phyloP scores from a whole-genome alignment of 2,113 vertebrate genomes.

The Pelecanoides urinatrix region DNA sequence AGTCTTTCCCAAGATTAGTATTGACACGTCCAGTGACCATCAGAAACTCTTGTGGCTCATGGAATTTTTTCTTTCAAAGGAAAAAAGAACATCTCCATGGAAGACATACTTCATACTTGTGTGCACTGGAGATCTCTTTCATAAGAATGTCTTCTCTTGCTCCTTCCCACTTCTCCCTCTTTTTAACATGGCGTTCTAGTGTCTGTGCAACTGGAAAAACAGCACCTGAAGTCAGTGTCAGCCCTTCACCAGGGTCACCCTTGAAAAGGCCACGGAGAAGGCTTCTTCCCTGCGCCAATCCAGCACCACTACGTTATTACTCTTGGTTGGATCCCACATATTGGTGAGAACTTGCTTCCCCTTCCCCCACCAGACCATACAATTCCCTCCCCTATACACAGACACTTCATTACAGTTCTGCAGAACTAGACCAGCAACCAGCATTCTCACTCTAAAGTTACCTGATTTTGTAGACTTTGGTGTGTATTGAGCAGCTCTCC shows the following conservation, averaged over 20 bases:
- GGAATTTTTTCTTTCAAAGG: background rate
- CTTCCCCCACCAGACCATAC: background rate
- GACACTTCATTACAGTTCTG: background rate
- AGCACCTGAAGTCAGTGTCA: background rate
- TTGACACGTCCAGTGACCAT: background rate
- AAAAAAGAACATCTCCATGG: background rate
- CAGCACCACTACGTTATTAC: background rate
- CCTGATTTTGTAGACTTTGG: background rate
- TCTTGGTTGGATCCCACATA: background rate
- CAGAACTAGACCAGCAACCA: background rate
- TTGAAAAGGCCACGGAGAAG: background rate
- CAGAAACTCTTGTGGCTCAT: background rate
- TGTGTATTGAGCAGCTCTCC: background rate
- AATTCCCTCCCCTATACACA: background rate
- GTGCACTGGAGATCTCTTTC: background rate
- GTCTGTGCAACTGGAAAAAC: background rate
- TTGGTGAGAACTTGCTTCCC: fast-evolving
- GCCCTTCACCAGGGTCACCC: background rate
- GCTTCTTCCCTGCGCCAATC: background rate
- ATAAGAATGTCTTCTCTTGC: background rate
- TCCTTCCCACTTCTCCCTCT: background rate
- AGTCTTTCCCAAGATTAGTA: background rate
- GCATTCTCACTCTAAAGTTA: background rate
- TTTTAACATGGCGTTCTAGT: background rate
- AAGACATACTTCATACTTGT: background rate